Evolutionary conservation across 2,888 invertebrate genomes (phyloP), one percentile per base, ranked within the genome.

Genomic region (Drosophila histrio): DNA sequence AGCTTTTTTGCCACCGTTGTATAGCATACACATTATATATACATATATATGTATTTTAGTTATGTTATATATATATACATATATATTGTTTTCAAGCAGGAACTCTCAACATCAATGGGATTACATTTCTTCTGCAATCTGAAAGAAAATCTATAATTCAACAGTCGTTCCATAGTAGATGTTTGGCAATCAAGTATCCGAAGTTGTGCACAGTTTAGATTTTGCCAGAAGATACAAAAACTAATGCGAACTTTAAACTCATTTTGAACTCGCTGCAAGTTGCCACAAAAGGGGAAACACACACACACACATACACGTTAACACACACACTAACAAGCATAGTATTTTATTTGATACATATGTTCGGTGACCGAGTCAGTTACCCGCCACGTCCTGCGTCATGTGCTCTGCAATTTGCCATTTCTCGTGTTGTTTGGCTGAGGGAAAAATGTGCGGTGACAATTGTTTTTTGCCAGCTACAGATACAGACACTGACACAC

Each of bases 371-470:
- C 67, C 44, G 63, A 66, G 54, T 52, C 65, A 54, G 38, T 67
- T 52, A 43, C 34, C 57, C 53, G 50, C 53, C 53, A 13, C 8
- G 22, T 41, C 32, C 60, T 32, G 41, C 36, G 43, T 58, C 44
- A 44, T 53, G 56, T 61, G 68, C 61, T 59, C 65, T 77, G 79
- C 81, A 84, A 84, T 85, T 83, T 83, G 87, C 62, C 63, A 67
- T 64, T 62, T 60, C 28, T 60, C 32, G 52, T 62, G 70, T 66
- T 72, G 68, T 79, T 86, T 79, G 68, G 68, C 68, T 59, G 85
- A 47, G 75, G 54, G 52, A 56, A 69, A 86, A 67, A 71, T 84
- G 66, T 87, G 87, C 58, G 83, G 85, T 77, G 87, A 85, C 87
- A 87, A 87, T 84, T 87, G 82, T 72, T 80, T 73, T 59, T 64